Evolutionary conservation across 1,140 invertebrate genomes (phyloP).

Genomic region (Lethrus apterus): DNA sequence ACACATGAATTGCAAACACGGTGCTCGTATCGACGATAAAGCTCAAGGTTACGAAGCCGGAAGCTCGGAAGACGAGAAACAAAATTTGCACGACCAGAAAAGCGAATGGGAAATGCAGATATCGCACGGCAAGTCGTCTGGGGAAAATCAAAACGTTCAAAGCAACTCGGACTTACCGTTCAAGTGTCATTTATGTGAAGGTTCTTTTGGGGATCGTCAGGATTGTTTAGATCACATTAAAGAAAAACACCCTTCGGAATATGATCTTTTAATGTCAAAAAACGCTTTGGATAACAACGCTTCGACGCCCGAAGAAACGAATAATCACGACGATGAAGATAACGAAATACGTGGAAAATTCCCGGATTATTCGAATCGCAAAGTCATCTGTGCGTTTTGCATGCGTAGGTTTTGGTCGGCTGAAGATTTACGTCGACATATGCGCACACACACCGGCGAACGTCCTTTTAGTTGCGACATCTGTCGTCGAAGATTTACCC

Average conservation of each 20-base stretch:
- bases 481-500: constrained; percentile 73
- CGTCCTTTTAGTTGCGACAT: constrained; percentile 73
- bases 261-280: constrained; percentile 67
- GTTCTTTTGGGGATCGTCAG: constrained; percentile 68
- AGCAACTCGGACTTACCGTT: constrained; percentile 63
- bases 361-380: constrained; percentile 80
- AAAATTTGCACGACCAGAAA: constrained; percentile 34
- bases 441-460: constrained; percentile 82
- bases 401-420: constrained; percentile 89
- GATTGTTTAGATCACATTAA: constrained; percentile 77
- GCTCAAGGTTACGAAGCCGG: constrained; percentile 42
- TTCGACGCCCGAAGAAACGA: constrained; percentile 41
- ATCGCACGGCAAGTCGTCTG: constrained; percentile 20
- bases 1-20: constrained; percentile 66
- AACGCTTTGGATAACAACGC: constrained; percentile 64
- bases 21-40: constrained; percentile 35
- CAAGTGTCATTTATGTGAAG: constrained; percentile 89
- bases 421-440: constrained; percentile 84
- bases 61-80: constrained; percentile 40
- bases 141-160: constrained; percentile 20
- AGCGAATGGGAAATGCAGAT: constrained; percentile 34
- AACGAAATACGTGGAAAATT: constrained; percentile 58
- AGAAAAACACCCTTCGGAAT: constrained; percentile 60
- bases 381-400: constrained; percentile 88
- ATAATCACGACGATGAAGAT: constrained; percentile 48